Conservation (phyloP, 2,797 vertebrate genomes). For the Phaenicophaeus curvirostris region DNA sequence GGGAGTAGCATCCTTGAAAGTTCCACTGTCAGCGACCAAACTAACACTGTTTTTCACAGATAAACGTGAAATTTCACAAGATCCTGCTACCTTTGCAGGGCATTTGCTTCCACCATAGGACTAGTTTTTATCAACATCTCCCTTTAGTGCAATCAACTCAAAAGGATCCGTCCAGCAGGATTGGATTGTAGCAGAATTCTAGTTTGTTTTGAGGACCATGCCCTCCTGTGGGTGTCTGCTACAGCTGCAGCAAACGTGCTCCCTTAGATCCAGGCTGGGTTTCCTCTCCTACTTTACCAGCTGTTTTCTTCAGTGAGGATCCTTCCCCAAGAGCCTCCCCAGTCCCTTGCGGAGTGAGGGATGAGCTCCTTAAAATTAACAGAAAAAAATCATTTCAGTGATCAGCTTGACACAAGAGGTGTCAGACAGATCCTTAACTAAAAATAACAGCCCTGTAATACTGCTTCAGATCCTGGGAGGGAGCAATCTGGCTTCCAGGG, state of each 20-base stretch:
- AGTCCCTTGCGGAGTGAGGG: fast-evolving
- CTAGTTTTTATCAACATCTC: fast-evolving
- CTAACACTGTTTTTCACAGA: background rate
- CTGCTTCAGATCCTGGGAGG: background rate
- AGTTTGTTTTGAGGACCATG: slow-evolving; percentile 38
- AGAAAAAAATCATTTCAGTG: background rate
- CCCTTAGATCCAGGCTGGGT: fast-evolving
- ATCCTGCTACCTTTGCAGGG: background rate
- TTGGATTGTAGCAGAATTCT: background rate
- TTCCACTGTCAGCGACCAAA: background rate
- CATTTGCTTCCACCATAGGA: background rate
- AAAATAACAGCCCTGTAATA: background rate
- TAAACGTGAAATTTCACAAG: background rate
- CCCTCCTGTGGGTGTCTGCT: slow-evolving; percentile 52
- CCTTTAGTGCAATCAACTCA: background rate
- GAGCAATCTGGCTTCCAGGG: background rate
- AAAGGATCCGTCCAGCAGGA: fast-evolving
- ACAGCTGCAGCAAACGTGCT: slow-evolving; percentile 13
- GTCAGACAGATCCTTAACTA: background rate
- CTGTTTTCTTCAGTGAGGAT: background rate
- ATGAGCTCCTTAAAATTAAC: no score
- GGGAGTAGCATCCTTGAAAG: background rate
- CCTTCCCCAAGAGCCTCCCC: background rate
- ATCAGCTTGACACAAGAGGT: background rate
- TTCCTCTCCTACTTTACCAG: background rate